A percentile compares a stretch with the other conserved stretches of the same genome.
These are phyloP conservation scores for Cossypha dichroa DNA, from an alignment of 2,797 vertebrate genomes.

Conservation along the genomic window DNA sequence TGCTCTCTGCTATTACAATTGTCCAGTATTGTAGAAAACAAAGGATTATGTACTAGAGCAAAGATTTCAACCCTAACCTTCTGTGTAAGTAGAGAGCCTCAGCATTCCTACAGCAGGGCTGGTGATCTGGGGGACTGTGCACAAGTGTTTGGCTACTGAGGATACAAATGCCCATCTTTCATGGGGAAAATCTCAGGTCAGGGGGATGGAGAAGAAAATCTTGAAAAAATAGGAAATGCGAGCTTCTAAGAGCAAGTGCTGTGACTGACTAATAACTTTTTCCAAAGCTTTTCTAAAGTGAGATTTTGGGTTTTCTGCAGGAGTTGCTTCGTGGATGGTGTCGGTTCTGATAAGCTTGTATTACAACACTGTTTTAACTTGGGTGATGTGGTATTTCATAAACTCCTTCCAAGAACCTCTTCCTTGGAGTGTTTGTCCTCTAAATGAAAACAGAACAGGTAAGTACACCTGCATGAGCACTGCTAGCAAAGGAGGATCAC, in stretches of 20 bases:
- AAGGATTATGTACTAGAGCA: background rate
- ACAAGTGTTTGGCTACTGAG: background rate
- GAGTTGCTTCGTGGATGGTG: constrained; percentile 78
- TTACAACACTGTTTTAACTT: constrained; percentile 88
- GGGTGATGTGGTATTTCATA: constrained; percentile 92
- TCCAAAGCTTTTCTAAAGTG: background rate
- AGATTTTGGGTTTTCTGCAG: constrained; percentile 64
- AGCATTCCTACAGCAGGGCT: background rate
- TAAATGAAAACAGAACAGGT: constrained; percentile 82
- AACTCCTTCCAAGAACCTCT: constrained; percentile 90
- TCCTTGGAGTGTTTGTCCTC: constrained; percentile 87
- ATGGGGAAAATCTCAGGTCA: background rate
- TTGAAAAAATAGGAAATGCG: background rate
- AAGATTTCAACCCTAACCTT: background rate
- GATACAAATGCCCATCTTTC: background rate
- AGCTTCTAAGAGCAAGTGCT: background rate
- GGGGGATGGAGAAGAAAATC: background rate
- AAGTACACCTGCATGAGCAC: background rate
- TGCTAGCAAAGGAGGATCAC: background rate
- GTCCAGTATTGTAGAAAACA: background rate
- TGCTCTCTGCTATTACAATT: background rate
- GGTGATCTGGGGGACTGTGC: background rate
- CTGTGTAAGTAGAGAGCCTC: fast-evolving
- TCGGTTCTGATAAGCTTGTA: constrained; percentile 83
- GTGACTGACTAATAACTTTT: background rate